Evolutionary conservation across 2,113 vertebrate species (phyloP), one percentile per base, ranked within the genome.

Genomic region (Copsychus sechellarum): DNA sequence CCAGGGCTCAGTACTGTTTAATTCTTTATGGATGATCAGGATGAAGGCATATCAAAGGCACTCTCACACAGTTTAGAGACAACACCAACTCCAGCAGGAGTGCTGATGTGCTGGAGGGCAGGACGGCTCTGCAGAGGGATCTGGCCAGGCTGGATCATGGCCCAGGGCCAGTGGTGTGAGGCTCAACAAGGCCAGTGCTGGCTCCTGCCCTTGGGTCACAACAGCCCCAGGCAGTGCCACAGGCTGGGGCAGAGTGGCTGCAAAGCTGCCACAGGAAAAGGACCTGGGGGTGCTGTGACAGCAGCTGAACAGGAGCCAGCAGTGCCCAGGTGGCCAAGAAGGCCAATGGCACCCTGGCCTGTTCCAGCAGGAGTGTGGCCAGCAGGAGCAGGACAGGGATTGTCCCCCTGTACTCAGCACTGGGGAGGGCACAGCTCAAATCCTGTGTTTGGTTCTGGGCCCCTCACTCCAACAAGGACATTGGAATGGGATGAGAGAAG

Each of bases 331-430:
- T 12, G 76, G 66, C 34, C 66, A 72, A 64, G 50, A 34, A 56
- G 34, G 42, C 5, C 42, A 65, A 7, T 22, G 50, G 42, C 50
- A 80, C 19, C 76, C 57, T 72, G 76, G 66, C 14, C 42, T 64
- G 31, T 1, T 1, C 4, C 76, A 72, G 85, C 21, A 72, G 5
- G 1, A 5, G 62, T 45, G 45, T 69, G 72, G 36, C 14, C 72
- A 78, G 72, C 54, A 61, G 72, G 83, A 33, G 5, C 48, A 71
- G 34, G n/a, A 48, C 42, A 71, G 57, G 14, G 42, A 50, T 42
- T 85, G 40, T 24, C 2, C 7, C 6, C 3, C 65, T 40, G 15
- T 29, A 6, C 29, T 40, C 0, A 0, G 20, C 10, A 12, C 24
- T n/a, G 50, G 10, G 16, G 40, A 47, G n/a, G 16, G 3, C 1